Conservation (phyloP, 2,888 invertebrate genomes). For the Pandemis cinnamomeana region DNA sequence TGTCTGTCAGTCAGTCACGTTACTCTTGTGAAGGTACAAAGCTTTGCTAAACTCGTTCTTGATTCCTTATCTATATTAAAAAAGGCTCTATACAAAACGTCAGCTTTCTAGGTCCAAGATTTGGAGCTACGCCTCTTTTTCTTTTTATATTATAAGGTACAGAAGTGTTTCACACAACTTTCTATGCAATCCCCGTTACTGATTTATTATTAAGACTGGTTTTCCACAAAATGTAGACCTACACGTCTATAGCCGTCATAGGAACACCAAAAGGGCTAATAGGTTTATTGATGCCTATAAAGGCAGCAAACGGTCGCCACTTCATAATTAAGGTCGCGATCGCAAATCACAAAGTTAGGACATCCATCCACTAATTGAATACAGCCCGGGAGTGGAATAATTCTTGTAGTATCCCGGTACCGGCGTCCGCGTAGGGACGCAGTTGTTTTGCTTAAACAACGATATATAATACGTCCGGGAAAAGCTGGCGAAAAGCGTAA, state of each 20-base stretch:
- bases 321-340: conserved; percentile 25
- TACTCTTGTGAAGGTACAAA: no score
- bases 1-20: no score
- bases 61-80: no score
- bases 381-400: conserved; percentile 37
- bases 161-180: no score
- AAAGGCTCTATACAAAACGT: no score
- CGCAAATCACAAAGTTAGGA: conserved; percentile 31
- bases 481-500: conserved; percentile 28
- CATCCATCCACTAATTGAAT: conserved; percentile 37
- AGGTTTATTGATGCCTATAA: conserved; percentile 18
- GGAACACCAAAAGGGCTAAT: conserved; percentile 14
- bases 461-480: conserved; percentile 40
- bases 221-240: not conserved
- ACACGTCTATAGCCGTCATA: conserved; percentile 1
- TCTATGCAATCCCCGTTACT: no score
- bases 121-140: no score
- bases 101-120: no score
- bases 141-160: no score
- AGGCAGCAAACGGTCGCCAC: conserved; percentile 15
- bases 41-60: no score
- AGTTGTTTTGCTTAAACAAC: conserved; percentile 41
- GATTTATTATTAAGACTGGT: not conserved
- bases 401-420: conserved; percentile 24
- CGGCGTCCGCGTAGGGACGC: conserved; percentile 25